These are phyloP conservation scores for Drosophila bunnanda DNA, from an alignment of 2,888 invertebrate genomes.

Conservation along the genomic window DNA sequence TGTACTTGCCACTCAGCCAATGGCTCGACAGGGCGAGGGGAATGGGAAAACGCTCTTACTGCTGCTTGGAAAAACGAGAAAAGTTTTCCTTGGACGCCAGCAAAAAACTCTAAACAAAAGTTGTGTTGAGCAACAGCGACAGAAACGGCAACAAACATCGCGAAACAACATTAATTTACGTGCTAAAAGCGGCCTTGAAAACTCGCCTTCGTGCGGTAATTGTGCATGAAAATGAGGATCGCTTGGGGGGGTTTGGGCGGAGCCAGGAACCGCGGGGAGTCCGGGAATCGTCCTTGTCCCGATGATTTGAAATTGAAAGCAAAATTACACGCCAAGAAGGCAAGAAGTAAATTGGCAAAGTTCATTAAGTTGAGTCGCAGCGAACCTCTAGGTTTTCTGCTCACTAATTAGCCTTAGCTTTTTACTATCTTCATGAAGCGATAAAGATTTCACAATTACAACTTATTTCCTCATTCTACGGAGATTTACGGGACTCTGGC, in stretches of 20 bases:
- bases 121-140: conserved; percentile 24
- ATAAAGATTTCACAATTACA: conserved; percentile 60
- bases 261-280: not conserved
- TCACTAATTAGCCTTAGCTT: conserved; percentile 34
- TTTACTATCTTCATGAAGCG: conserved; percentile 49
- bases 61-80: conserved; percentile 36
- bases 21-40: conserved; percentile 47
- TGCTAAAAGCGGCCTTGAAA: conserved; percentile 51
- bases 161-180: conserved; percentile 55
- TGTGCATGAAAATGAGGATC: conserved; percentile 47
- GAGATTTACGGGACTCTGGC: conserved; percentile 57
- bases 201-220: conserved; percentile 42
- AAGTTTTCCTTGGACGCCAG: conserved; percentile 34
- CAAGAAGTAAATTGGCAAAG: conserved; percentile 36
- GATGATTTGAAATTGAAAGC: conserved; percentile 28
- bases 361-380: conserved; percentile 31
- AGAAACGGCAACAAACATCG: conserved; percentile 24
- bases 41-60: conserved; percentile 35
- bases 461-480: conserved; percentile 62
- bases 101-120: conserved; percentile 50
- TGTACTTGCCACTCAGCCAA: conserved; percentile 50
- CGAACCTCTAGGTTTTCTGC: conserved; percentile 15
- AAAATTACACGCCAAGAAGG: conserved; percentile 1
- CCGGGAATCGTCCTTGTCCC: not conserved
- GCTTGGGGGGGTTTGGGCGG: not conserved